A percentile compares a stretch with the other conserved stretches of the same genome.
These are phyloP conservation scores for Mormyrus iriodes DNA, from an alignment of 2,113 vertebrate species.

Conservation along the genomic window DNA sequence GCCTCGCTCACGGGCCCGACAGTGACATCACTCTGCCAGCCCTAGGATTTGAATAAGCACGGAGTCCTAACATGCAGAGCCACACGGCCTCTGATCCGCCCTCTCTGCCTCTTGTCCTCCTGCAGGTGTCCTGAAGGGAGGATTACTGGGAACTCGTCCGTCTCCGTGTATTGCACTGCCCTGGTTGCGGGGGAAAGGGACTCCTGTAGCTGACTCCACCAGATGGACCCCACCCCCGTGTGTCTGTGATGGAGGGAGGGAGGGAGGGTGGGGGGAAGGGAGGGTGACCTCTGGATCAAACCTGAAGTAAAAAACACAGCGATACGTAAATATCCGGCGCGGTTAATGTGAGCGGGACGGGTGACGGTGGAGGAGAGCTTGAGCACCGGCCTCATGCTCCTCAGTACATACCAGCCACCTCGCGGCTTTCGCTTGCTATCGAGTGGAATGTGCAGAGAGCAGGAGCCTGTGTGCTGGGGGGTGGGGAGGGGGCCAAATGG, in stretches of 20 bases:
- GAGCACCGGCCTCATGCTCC: slow-evolving; percentile 40
- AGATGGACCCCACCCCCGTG: slow-evolving; percentile 69
- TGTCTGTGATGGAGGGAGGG: slow-evolving; percentile 69
- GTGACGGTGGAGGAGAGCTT: neutral
- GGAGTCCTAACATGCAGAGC: no score
- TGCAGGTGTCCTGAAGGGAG: slow-evolving; percentile 74
- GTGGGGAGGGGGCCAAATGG: neutral
- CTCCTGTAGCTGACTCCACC: slow-evolving; percentile 60
- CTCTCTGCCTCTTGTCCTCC: slow-evolving; percentile 18
- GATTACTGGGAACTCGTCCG: slow-evolving; percentile 78
- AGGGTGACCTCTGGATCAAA: slow-evolving; percentile 51
- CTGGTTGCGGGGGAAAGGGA: slow-evolving; percentile 73
- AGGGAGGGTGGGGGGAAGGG: slow-evolving; percentile 46
- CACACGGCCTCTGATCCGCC: neutral
- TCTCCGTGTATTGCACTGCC: slow-evolving; percentile 80
- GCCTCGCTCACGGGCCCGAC: no score
- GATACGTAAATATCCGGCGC: slow-evolving; percentile 50
- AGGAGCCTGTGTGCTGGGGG: neutral
- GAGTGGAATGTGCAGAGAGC: neutral
- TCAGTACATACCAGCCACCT: slow-evolving; percentile 47
- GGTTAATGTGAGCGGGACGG: slow-evolving; percentile 23
- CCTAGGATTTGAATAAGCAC: no score
- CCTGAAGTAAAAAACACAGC: slow-evolving; percentile 57
- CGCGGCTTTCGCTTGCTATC: neutral
- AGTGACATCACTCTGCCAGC: no score